A percentile compares a stretch with the other conserved stretches of the same genome.
phyloP scores from a whole-genome alignment of 2,113 vertebrate species.

The Pantherophis guttatus region DNA sequence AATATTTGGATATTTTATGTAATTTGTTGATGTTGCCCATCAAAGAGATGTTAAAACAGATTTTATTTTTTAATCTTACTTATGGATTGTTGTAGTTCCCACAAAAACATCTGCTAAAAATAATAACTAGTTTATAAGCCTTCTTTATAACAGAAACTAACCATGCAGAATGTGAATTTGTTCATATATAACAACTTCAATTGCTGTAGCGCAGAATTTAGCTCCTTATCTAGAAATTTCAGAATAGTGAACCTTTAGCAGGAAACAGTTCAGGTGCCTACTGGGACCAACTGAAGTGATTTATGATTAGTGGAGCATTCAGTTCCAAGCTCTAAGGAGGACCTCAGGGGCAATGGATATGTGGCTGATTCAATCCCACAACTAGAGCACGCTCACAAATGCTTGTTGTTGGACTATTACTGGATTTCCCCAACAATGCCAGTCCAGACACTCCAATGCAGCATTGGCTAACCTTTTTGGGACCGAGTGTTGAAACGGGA shows the following conservation, averaged over 20 bases:
- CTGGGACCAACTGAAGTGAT: not conserved
- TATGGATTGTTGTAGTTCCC: not conserved
- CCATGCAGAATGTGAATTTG: not conserved
- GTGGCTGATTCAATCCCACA: not conserved
- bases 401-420: not conserved
- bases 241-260: not conserved
- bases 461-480: too few relatives aligned
- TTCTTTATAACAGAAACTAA: not conserved
- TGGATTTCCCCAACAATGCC: not conserved
- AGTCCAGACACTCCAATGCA: not conserved
- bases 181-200: not conserved
- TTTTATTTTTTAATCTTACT: not conserved
- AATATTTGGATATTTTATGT: not conserved
- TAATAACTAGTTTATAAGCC: not conserved
- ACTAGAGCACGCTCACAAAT: not conserved
- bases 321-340: not conserved
- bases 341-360: not conserved
- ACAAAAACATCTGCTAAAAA: not conserved
- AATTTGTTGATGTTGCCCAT: not conserved
- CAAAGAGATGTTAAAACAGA: not conserved
- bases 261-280: not conserved
- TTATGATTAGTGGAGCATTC: not conserved
- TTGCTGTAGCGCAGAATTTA: not conserved
- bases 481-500: too few relatives aligned
- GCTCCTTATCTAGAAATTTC: not conserved